Base-by-base conservation (phyloP, 2,797 vertebrate genomes). In the Gadopsis bispinosus region DNA sequence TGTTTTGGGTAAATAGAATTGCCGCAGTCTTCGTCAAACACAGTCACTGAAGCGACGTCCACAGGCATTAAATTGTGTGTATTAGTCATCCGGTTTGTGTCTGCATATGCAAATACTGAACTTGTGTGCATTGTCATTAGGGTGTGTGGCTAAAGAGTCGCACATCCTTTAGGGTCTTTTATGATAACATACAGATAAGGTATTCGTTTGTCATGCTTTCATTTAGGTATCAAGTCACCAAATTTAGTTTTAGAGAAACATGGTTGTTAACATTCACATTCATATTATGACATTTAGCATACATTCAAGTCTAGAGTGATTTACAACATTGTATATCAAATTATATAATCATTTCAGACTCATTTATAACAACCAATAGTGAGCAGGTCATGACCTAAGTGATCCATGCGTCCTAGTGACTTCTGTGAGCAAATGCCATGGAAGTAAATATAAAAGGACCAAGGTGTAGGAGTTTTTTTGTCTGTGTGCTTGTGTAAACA, bases 1-100 rank as follows among this genome's bases (percentile, higher is more conserved):
- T 70, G 81, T 84, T 86, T 83, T 67, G 56, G 47, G 71, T 83
- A 88, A 91, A 90, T 63, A 89, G 69, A 84, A 76, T 84, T 88
- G 80, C n/a, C 0, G 7, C 55, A n/a, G 55, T 63, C 67, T 67
- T 83, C 4, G 41, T 50, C 71, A 85, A 87, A 88, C 83, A 83
- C 54, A 54, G 59, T 50, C 48, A 8, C 41, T 67, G 17, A 67
- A 48, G 19, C 33, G 73, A 85, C 48, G 58, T 84, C 63, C 77
- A 70, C 48, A 55, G 55, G 35, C 33, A 22, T 79, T 67, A 64
- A 47, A 70, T 72, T 60, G 26, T 14, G 22, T 72, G 53, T 76
- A 78, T 83, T 29, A 83, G 80, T 87, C 64, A 48, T 76, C 50
- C 1, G 14, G 10, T 73, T 59, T 53, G 26, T 53, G 63, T 63